Base-by-base conservation (phyloP, 2,797 vertebrate genomes). In the Manis javanica region DNA sequence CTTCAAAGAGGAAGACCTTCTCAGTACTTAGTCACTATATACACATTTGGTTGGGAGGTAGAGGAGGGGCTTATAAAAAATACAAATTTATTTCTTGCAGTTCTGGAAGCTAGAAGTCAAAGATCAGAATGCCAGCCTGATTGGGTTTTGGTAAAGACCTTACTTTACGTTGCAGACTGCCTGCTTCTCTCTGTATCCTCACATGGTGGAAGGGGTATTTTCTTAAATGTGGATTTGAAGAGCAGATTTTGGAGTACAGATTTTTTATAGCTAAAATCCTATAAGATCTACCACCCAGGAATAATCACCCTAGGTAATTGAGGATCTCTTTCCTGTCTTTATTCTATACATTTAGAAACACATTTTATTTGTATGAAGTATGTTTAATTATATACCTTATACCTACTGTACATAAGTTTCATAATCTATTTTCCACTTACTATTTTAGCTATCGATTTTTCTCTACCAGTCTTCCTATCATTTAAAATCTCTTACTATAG, bases 391-490 rank as follows among this genome's bases (percentile, higher is more conserved):
- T 14, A 68, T 55, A 49, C 10, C 49, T 21, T 31, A 68, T 87
- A 59, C 23, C 21, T 39, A 75, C 16, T 53, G 18, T 37, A 77
- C 3, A 19, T 63, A 66, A 66, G 23, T 74, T 90, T 55, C 79
- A 3, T 55, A 74, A 78, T 7, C 34, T 53, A 81, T 87, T 94
- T 63, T 11, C 18, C 37, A 78, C 51, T 82, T 87, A 66, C 57
- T 26, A 87, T 57, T 94, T 75, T 90, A 90, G 59, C 31, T 92
- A 83, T 34, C 75, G 29, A 92, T 84, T 94, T 94, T 96, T 81
- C 66, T 84, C 64, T 84, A 79, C n/a, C 7, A 91, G 49, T 61
- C 59, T 51, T 85, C 26, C 14, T 77, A 55, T 91, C 21, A 19
- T 69, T 46, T 95, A 72, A 77, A 89, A 11, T 49, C 24, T 79